Evolutionary conservation across 1,140 invertebrate species (phyloP).

Genomic region (Drosophila pseudoananassae): DNA sequence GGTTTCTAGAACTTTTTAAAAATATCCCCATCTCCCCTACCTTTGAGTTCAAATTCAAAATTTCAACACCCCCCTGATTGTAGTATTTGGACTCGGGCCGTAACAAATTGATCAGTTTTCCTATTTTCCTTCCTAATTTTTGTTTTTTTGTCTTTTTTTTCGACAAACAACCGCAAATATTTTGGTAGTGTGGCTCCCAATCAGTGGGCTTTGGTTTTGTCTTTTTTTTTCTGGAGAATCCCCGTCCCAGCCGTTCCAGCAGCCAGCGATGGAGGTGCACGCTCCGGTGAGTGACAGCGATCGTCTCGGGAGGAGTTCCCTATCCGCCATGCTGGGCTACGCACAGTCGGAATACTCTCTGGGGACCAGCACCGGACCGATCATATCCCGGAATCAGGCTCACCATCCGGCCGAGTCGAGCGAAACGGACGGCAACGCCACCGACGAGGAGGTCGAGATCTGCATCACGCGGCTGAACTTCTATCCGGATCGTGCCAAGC

Average conservation of each 20-base stretch:
- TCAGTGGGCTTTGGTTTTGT: not conserved
- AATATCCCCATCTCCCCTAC: not conserved
- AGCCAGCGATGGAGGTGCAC: not conserved
- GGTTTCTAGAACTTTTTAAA: no score
- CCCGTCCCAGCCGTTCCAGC: no score
- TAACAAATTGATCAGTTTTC: not conserved
- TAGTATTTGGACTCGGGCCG: not conserved
- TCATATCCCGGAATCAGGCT: not conserved
- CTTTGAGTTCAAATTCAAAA: not conserved
- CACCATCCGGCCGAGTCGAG: conserved; percentile 1
- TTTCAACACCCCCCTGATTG: not conserved
- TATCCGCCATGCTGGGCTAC: not conserved
- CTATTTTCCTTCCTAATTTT: not conserved
- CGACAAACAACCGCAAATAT: not conserved
- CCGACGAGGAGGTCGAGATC: conserved; percentile 32
- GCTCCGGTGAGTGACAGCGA: not conserved
- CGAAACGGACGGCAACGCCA: conserved; percentile 8
- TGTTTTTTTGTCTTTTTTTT: not conserved
- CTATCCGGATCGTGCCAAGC: not conserved
- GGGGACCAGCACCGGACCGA: not conserved
- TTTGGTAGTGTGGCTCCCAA: not conserved
- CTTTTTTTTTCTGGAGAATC: no score
- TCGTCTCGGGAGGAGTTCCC: not conserved
- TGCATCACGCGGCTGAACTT: conserved; percentile 2
- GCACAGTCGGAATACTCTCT: conserved; percentile 26